Evolutionary conservation across 2,888 invertebrate genomes (phyloP), one percentile per base, ranked within the genome.

Genomic region (Acholoe squamosa): DNA sequence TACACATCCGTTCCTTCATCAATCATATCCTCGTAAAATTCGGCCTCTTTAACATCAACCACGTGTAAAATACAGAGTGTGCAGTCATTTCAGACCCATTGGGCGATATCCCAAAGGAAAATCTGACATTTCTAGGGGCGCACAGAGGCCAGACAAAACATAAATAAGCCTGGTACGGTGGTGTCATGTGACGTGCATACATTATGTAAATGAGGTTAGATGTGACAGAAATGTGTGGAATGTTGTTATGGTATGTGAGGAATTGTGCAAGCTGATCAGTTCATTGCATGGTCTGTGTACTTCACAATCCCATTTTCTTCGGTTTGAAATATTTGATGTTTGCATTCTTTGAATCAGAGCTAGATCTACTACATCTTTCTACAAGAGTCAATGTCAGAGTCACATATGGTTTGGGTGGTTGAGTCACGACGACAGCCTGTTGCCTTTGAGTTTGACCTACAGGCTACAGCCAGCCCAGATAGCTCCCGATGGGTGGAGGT

Each of bases 211-310:
- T 84, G 84, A 84, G 34, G 16, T 33, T 1, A 51, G 19, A 1
- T 1, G 43, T 34, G 43, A 25, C 5, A 14, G 34, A 34, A 51
- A 84, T 84, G 84, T 25, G 10, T 33, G 84, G 84, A 84, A 84
- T 84, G 84, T 84, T 84, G 84, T 84, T 84, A n/a, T 84, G 84
- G 84, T 84, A 84, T 84, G 84, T 34, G 14, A 14, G 84, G 43
- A 10, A 84, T 51, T 77, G 16, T 31, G 67, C 61, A 61, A 61
- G 22, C 5, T 19, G 1, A 19, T 61, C 12, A 10, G 54, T 10
- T 14, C 54, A 19, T 10, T 19, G 54, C 54, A 54, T 54, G 54
- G 61, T n/a, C 61, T 19, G 61, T 61, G 61, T n/a, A n/a, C n/a
- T 61, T 7, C 61, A 14, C 19, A 12, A 43, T 43, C 10, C 43